These are phyloP conservation scores for Eulemur rubriventer DNA, from an alignment of 2,797 vertebrate genomes.

Conservation along the genomic window DNA sequence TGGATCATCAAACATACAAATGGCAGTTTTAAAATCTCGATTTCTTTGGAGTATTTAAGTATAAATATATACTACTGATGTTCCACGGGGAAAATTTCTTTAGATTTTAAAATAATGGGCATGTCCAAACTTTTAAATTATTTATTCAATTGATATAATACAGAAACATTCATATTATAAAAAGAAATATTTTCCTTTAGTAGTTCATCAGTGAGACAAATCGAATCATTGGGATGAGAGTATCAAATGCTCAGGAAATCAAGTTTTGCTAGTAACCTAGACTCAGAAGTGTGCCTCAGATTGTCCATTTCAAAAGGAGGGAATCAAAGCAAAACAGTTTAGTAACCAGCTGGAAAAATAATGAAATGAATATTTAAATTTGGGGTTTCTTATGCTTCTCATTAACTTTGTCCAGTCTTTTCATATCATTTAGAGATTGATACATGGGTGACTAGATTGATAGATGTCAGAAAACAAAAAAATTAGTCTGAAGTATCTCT, in stretches of 20 bases:
- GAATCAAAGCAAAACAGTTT: conserved; percentile 53
- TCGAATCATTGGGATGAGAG: background rate
- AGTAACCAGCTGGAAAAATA: conserved; percentile 32
- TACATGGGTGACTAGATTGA: background rate
- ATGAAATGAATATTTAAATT: conserved; percentile 6
- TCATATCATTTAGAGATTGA: background rate
- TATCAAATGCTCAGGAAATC: conserved; percentile 34
- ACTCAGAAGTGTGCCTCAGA: background rate
- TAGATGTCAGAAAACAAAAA: background rate
- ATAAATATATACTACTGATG: background rate
- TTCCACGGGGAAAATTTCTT: background rate
- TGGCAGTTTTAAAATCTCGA: background rate
- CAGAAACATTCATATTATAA: background rate
- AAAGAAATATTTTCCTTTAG: background rate
- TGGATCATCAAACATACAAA: conserved; percentile 17
- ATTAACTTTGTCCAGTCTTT: background rate
- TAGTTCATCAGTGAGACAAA: background rate
- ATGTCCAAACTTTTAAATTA: background rate
- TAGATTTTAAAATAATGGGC: background rate
- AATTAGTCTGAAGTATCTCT: background rate
- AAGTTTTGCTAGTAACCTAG: background rate
- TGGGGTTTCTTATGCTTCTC: conserved; percentile 8
- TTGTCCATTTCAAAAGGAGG: conserved; percentile 38
- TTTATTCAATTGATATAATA: background rate
- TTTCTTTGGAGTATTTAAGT: background rate